These are phyloP conservation scores for Macropodus opercularis DNA, from an alignment of 2,797 vertebrate genomes.

Conservation along the genomic window DNA sequence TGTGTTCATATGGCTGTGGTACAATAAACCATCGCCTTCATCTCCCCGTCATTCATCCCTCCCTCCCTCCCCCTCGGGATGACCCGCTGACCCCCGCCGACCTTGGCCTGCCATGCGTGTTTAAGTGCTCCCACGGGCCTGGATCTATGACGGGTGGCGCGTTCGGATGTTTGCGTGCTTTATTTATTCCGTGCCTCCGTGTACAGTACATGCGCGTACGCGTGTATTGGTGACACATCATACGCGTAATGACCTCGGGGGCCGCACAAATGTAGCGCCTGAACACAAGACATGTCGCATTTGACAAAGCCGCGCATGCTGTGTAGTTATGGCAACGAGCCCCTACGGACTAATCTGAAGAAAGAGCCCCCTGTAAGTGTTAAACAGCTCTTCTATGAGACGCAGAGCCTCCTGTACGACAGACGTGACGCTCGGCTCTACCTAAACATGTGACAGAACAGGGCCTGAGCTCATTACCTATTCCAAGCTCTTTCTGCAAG, in stretches of 20 bases:
- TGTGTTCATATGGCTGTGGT: conserved; percentile 74
- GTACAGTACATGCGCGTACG: conserved; percentile 11
- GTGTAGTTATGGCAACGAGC: conserved; percentile 7
- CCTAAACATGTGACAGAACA: conserved; percentile 37
- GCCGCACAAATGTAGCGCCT: conserved; percentile 34
- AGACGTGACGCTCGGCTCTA: conserved; percentile 40
- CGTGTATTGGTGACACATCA: conserved; percentile 26
- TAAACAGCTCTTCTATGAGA: conserved; percentile 36
- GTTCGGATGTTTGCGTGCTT: conserved; percentile 21
- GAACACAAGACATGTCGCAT: conserved; percentile 40
- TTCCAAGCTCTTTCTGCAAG: conserved; percentile 65
- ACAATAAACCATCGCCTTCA: conserved; percentile 70
- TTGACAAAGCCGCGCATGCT: conserved; percentile 27
- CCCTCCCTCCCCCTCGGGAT: conserved; percentile 18
- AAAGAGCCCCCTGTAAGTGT: conserved; percentile 20
- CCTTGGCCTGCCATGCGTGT: conserved; percentile 62
- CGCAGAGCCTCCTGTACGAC: conserved; percentile 31
- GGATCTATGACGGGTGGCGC: conserved; percentile 47
- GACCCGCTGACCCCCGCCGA: conserved; percentile 65
- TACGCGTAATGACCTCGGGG: conserved; percentile 39
- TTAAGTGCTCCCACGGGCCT: conserved; percentile 54
- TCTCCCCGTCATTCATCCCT: conserved; percentile 43
- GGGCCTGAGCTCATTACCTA: conserved; percentile 62
- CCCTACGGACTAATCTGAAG: conserved; percentile 25
- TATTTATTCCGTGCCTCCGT: conserved; percentile 15